Base-by-base conservation (phyloP, 2,113 vertebrate species). In the Catharus bicknelli region DNA sequence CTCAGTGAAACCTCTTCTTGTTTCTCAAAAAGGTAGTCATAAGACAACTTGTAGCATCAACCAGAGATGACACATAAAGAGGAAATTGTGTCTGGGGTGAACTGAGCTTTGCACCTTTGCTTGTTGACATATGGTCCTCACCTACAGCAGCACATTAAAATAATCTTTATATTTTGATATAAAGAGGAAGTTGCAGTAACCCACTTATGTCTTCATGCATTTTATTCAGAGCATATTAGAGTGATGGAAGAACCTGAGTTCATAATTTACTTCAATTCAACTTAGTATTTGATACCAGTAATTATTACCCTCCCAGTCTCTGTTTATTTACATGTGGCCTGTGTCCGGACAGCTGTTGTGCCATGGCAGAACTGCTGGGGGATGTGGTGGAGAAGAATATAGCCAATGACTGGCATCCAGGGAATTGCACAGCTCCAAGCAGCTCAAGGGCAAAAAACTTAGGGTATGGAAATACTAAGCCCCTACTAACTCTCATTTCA, bases 301-400 rank as follows among this genome's bases (percentile, higher is more conserved):
- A 32, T 51, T 30, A 16, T 43, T 47, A 40, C 23, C 13, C 11
- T 59, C 55, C 69, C 13, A 13, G 32, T 42, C 10, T 43, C 27
- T 43, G 9, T 29, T 70, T 13, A 18, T 66, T 13, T 78, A 7
- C 17, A 2, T 6, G 7, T 58, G 68, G n/a, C 38, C 68, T 25
- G 14, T 40, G 4, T 23, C 43, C 47, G n/a, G n/a, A n/a, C n/a
- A 66, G 43, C 43, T 53, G 2, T 57, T 51, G 72, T 66, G 72
- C 23, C 0, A 0, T 5, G 23, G 69, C 66, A 53, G 57, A 38
- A 53, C 18, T 5, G 25, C 18, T 5, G 22, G 27, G 32, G 27
- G n/a, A 16, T 9, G 15, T 73, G 42, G 25, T 16, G 12, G 42
- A 22, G 34, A 30, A 81, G n/a, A 53, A 14, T 22, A 4, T 1